phyloP scores from a whole-genome alignment of 2,797 vertebrate genomes.

The Cichlasoma orientale region DNA sequence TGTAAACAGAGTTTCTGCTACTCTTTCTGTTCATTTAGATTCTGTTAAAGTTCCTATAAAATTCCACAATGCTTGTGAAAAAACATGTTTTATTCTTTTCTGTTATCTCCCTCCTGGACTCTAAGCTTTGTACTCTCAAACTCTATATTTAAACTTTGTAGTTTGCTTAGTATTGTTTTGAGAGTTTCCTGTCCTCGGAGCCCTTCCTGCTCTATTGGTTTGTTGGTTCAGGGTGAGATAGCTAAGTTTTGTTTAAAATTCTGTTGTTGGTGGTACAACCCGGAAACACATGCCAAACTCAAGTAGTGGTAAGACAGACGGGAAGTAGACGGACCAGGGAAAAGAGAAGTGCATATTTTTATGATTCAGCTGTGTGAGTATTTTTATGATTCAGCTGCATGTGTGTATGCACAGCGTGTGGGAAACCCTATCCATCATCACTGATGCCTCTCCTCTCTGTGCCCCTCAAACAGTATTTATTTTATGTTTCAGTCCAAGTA shows the following conservation, averaged over 20 bases:
- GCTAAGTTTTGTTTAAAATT: conserved; percentile 36
- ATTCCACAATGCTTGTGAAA: neutral
- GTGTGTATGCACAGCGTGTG: neutral
- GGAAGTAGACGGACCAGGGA: neutral
- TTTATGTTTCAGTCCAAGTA: conserved; percentile 50
- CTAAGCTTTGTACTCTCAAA: conserved; percentile 31
- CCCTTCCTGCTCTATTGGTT: conserved; percentile 66
- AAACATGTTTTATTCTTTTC: neutral
- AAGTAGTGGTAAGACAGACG: conserved; percentile 8
- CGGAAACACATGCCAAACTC: neutral
- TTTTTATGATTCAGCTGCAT: neutral
- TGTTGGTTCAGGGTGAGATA: conserved; percentile 9
- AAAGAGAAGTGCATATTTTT: neutral
- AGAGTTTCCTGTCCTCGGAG: conserved; percentile 72
- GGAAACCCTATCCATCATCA: neutral
- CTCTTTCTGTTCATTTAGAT: conserved; percentile 23
- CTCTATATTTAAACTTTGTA: conserved; percentile 67
- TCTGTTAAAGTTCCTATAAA: neutral
- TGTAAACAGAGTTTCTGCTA: neutral
- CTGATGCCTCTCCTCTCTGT: conserved; percentile 18
- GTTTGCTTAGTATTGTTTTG: conserved; percentile 76
- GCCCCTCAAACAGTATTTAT: conserved; percentile 42
- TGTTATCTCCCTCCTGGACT: neutral
- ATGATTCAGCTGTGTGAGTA: neutral
- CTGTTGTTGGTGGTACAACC: conserved; percentile 33